Evolutionary conservation across 2,888 invertebrate genomes (phyloP).

Genomic region (Boloria selene): DNA sequence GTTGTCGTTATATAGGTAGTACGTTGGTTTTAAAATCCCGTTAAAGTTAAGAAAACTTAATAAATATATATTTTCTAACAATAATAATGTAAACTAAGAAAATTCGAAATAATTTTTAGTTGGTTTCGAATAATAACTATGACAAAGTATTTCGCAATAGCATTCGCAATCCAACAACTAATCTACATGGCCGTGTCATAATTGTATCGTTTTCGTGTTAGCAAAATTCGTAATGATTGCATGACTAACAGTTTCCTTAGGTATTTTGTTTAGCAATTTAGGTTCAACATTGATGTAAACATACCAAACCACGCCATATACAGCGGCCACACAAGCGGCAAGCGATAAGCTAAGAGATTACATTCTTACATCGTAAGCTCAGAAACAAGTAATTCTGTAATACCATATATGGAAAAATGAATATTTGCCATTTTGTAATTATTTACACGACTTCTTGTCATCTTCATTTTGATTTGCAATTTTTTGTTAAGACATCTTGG

Average conservation of each 20-base stretch:
- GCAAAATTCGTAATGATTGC: constrained; percentile 35
- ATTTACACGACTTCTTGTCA: background rate
- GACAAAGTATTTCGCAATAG: background rate
- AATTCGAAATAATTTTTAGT: no score
- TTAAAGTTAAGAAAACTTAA: no score
- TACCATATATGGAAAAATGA: constrained; percentile 35
- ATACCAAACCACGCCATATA: constrained; percentile 36
- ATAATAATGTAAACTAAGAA: no score
- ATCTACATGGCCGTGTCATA: background rate
- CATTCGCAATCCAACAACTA: no score
- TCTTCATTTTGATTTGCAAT: background rate
- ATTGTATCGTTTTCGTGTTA: constrained; percentile 28
- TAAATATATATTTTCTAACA: no score
- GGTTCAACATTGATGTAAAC: constrained; percentile 37
- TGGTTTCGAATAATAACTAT: no score
- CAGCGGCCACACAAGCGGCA: constrained; percentile 37
- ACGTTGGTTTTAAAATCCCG: background rate
- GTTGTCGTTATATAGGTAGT: background rate
- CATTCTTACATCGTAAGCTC: constrained; percentile 39
- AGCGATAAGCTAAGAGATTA: constrained; percentile 37
- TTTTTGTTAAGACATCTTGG: no score
- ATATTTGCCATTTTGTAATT: constrained; percentile 32
- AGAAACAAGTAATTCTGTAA: constrained; percentile 37
- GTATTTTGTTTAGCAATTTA: constrained; percentile 34
- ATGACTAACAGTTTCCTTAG: constrained; percentile 35